Base-by-base conservation (phyloP, 1,140 invertebrate species). In the Drosophila kanapiae region DNA sequence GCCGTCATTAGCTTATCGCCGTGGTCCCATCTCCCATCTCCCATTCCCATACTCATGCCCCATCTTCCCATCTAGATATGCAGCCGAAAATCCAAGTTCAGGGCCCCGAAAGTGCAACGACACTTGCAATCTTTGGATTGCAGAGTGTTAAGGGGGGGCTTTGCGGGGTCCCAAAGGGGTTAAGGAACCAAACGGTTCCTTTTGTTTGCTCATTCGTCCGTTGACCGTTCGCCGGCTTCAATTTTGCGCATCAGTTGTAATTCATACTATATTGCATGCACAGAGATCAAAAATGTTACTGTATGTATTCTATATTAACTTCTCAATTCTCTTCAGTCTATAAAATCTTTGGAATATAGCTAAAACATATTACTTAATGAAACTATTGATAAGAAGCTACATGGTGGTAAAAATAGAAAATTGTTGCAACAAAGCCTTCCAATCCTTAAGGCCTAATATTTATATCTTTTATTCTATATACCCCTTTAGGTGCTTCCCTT, bases 201-300 rank as follows among this genome's bases (percentile, higher is more conserved):
- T 83, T 88, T 88, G 84, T 88, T 88, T 88, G 69, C 77, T 80
- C 67, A 64, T 60, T 88, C 84, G 78, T 78, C 76, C 85, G 74
- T 88, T 78, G 78, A 54, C 64, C 53, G 68, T 69, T 90, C 43
- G 69, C 53, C 70, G 78, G 80, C 78, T 85, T 81, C 86, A 90
- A 90, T 90, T 90, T 91, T 84, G 68, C 85, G 85, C 85, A 90
- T 90, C 85, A 90, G 85, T 90, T 90, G 85, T 90, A 90, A 90
- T 90, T 90, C 85, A 90, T 85, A 79, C 85, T 84, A 56, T 38
- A 56, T 27, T 13, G 53, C 53, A 27, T 38, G 13, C 53, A 56
- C 35, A 10, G 53, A 38, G 53, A 56, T 38, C 14, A 56, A 56
- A 27, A 18, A 33, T 9, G 10, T 2, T 6, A 3, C 2, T 11